Base-by-base conservation (phyloP, 1,140 invertebrate species). In the Hestina assimilis region DNA sequence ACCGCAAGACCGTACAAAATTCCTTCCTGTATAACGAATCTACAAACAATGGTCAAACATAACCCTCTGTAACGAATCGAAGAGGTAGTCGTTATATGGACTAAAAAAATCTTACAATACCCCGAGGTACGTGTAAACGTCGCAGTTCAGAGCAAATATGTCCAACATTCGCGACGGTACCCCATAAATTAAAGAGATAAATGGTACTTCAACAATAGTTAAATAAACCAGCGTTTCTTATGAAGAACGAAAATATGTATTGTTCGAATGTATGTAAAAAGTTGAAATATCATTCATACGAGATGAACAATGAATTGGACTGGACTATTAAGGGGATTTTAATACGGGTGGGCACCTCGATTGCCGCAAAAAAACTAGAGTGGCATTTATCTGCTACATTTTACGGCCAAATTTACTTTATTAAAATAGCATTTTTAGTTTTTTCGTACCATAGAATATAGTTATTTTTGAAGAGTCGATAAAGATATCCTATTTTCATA, bases 101-200 rank as follows among this genome's bases (percentile, higher is more conserved):
- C 26, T 41, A 56, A 55, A 57, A 63, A 59, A 57, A 43, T 29
- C 1, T 26, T 12, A 59, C 57, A 62, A 43, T 55, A 61, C 43
- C 51, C 60, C 33, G 12, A 38, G 33, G 17, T 38, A 38, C 52
- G 59, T 63, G 56, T 64, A 65, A 68, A 64, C 60, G 50, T 50
- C 63, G 61, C 48, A 63, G 55, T 63, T 69, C 63, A 71, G 68
- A 63, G 72, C 79, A 79, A 83, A 82, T 82, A 84, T 82, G 79
- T 80, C 74, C 62, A 63, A 68, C 62, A 83, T 85, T 81, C 70
- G 77, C 68, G 62, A 77, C 80, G 79, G 74, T 77, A 59, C 67
- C 58, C 73, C 75, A 85, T 85, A 87, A 87, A 85, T 87, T 83
- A 77, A 72, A 70, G 72, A 83, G 82, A 87, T 87, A 87, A 85